Conservation (phyloP, 2,113 vertebrate species). For the Azemiops feae region DNA sequence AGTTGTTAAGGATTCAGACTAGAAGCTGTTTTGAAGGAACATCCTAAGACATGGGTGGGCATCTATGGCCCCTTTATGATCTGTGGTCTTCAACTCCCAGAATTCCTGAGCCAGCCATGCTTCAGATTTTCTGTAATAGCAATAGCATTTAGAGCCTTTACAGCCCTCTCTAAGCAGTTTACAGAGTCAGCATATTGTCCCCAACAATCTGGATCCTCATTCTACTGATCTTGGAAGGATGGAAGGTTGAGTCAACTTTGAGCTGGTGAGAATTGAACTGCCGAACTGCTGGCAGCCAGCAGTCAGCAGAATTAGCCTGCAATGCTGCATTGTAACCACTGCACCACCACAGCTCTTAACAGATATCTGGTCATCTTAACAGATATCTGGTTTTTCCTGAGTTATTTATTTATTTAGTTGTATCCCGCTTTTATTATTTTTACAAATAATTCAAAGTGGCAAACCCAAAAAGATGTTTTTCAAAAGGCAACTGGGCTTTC, state of each 20-base stretch:
- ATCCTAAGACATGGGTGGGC: not conserved
- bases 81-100: not conserved
- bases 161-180: too few species aligned
- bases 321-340: too few species aligned
- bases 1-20: not conserved
- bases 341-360: too few species aligned
- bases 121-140: not conserved
- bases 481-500: not conserved
- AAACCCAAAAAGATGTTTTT: not conserved
- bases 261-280: too few species aligned
- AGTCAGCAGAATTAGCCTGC: too few species aligned
- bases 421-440: not conserved
- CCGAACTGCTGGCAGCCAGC: too few species aligned
- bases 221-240: too few species aligned
- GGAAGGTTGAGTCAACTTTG: too few species aligned
- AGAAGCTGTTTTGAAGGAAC: not conserved
- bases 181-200: too few species aligned
- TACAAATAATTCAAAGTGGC: not conserved
- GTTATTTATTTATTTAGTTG: not conserved
- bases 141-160: too few species aligned
- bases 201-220: too few species aligned
- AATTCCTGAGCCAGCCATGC: not conserved
- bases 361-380: not conserved
- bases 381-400: not conserved
- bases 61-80: not conserved